Percentiles rank a stretch among this genome's conserved stretches.
Conservation (phyloP, 1,140 invertebrate species). For the Linepithema humile region DNA sequence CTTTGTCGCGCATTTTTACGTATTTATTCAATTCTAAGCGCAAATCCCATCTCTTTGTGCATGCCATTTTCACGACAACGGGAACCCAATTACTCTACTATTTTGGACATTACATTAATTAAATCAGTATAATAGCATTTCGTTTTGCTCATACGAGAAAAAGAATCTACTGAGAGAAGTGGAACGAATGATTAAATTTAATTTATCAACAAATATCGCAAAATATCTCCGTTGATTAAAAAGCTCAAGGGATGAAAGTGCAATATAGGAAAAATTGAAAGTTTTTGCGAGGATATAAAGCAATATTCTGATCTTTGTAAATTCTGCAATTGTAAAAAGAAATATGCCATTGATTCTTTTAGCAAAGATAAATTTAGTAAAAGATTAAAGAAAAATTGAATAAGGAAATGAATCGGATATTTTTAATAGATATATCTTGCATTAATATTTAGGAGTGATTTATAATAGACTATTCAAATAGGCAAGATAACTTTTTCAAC, state of each 20-base stretch:
- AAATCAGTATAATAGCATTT: conserved; percentile 25
- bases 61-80: background rate
- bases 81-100: conserved; percentile 16
- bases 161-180: background rate
- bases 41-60: conserved; percentile 44
- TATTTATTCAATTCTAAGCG: conserved; percentile 27
- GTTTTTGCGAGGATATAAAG: background rate
- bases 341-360: background rate
- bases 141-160: background rate
- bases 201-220: background rate
- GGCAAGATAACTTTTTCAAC: background rate
- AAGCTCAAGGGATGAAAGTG: background rate
- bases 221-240: conserved; percentile 4
- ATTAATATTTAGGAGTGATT: background rate
- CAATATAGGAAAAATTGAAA: background rate
- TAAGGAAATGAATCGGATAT: background rate
- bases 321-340: background rate
- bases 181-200: background rate
- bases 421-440: background rate
- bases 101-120: conserved; percentile 18
- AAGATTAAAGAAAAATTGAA: too few species aligned
- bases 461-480: background rate
- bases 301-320: background rate
- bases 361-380: background rate
- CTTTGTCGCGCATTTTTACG: background rate